Evolutionary conservation across 2,113 vertebrate species (phyloP), one percentile per base, ranked within the genome.

Genomic region (Gymnobelideus leadbeateri): DNA sequence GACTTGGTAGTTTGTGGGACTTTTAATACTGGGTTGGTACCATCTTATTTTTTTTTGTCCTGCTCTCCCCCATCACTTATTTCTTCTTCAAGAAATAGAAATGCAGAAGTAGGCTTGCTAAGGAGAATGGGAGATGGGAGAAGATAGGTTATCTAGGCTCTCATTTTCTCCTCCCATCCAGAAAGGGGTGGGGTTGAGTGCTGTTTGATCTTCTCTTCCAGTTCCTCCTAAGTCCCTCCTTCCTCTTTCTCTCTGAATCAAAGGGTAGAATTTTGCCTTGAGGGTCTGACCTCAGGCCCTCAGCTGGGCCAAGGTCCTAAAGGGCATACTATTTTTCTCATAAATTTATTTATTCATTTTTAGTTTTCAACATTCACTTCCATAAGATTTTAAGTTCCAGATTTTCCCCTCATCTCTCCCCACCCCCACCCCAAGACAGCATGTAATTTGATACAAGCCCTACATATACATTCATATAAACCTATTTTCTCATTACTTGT

Each of bases 41-140:
- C 91, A 92, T 92, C 89, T 94, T 68, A 89, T 92, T 93, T 92
- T 55, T 57, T 68, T 95, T 91, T 57, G 24, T 50, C 51, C 49
- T 89, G 37, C 68, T 90, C 91, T 96, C 49, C 77, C 54, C 91
- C 25, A 28, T 52, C 92, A 50, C 55, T 89, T 91, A 51, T 93
- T 95, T 96, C n/a, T 84, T 84, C n/a, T n/a, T 43, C 7, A 84
- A 84, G 68, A 43, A 84, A n/a, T 6, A 77, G 61, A 77, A 43
- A 84, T 84, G 19, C n/a, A 84, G 23, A 19, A 84, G 68, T 43
- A 43, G n/a, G 37, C 23, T 43, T 43, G 68, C 90, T 84, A 91
- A 91, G 95, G 94, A 84, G 90, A 53, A 51, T 3, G 31, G 43
- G 61, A 93, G 37, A 7, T 1, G 90, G 89, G 91, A 89, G 51